Evolutionary conservation across 2,113 vertebrate genomes (phyloP), one percentile per base, ranked within the genome.

Genomic region (Amphilophus citrinellus): DNA sequence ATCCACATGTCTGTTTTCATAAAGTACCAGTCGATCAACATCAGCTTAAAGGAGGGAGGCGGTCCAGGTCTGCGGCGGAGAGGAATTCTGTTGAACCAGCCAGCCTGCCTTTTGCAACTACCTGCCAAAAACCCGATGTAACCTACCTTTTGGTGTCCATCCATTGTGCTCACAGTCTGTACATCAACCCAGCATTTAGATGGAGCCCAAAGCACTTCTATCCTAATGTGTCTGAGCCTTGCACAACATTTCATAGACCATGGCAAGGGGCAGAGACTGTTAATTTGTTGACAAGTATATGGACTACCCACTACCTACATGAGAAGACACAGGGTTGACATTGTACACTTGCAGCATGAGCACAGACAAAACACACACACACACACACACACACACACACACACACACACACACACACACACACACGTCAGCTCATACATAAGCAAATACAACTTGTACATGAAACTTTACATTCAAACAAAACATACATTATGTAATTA

Each of bases 221-320:
- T 76, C 80, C 73, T 83, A 59, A 8, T 76, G 77, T 82, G 80
- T 77, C 65, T 56, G 58, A 76, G 82, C 88, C 82, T 83, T 79
- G 79, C 79, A 80, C 85, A 89, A 50, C 81, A 85, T 84, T 56
- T 32, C 83, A 86, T 87, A 76, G 89, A 91, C 91, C 88, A 89
- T 79, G 84, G 84, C 84, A 60, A 82, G 89, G 89, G 92, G 88
- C 84, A 88, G 83, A 93, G 93, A 94, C 94, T 94, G 93, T 92
- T 89, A 91, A 39, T 66, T 59, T 62, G 22, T 35, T 20, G 71
- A 90, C 71, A 80, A 58, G 85, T 39, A 24, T 80, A 80, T 56
- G 82, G 89, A 85, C 81, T 80, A 82, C 76, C 83, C 86, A 86
- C 87, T 87, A 90, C 84, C 83, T 87, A 83, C 82, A 61, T 80